Evolutionary conservation across 2,797 vertebrate species (phyloP).

Genomic region (Tragopan temminckii): DNA sequence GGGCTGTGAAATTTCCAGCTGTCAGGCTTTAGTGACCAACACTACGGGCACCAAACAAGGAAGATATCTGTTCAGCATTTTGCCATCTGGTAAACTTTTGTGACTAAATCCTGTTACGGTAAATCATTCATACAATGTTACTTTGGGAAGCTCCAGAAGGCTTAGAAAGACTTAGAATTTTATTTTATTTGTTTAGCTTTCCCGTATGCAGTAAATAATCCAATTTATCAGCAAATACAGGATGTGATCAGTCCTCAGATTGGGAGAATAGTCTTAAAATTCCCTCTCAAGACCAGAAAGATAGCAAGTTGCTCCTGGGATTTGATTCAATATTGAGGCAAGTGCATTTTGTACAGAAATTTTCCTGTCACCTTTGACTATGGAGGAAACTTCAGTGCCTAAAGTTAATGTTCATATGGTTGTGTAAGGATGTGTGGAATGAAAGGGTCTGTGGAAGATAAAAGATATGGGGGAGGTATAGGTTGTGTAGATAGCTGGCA

Average conservation of each 20-base stretch:
- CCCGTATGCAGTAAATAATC: background rate
- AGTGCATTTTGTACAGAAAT: background rate
- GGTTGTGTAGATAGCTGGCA: background rate
- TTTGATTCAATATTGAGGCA: background rate
- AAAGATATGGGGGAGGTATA: background rate
- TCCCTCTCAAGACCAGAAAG: background rate
- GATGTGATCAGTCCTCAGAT: background rate
- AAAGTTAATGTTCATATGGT: background rate
- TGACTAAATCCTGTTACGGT: background rate
- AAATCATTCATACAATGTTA: background rate
- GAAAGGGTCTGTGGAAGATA: background rate
- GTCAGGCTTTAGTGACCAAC: background rate
- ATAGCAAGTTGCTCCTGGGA: background rate
- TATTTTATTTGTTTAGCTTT: background rate
- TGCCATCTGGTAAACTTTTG: background rate
- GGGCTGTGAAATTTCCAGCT: background rate
- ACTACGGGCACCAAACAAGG: background rate
- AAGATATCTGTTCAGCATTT: background rate
- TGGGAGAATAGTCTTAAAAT: background rate
- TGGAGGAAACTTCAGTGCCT: background rate
- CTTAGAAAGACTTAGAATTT: background rate
- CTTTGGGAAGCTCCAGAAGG: background rate
- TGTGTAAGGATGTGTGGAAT: background rate
- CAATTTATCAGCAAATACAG: background rate
- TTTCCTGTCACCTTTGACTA: background rate